These are phyloP conservation scores for Arctia plantaginis DNA, from an alignment of 2,888 invertebrate genomes.

Conservation along the genomic window DNA sequence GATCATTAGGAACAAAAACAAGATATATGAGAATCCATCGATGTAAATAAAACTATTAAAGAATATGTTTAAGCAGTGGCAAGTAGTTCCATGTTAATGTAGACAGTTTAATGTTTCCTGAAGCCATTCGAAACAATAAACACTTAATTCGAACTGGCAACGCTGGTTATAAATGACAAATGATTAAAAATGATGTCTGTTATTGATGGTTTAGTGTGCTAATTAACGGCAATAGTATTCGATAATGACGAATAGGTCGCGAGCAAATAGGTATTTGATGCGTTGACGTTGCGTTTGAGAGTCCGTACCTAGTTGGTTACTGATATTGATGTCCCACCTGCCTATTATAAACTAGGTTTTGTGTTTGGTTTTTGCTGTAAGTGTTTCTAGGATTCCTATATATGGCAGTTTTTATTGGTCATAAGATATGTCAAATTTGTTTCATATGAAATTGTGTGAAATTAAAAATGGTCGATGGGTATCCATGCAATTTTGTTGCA, in stretches of 20 bases:
- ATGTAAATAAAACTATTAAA: slow-evolving; percentile 56
- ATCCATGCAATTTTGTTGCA: neutral
- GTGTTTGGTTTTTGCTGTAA: slow-evolving; percentile 37
- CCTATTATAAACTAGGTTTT: slow-evolving; percentile 47
- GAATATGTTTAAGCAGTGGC: slow-evolving; percentile 38
- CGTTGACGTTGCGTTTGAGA: too few species aligned
- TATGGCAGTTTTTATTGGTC: slow-evolving; percentile 1
- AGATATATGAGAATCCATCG: slow-evolving; percentile 44
- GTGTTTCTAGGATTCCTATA: slow-evolving; percentile 17
- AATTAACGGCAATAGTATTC: slow-evolving; percentile 74
- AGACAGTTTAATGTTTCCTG: slow-evolving; percentile 53
- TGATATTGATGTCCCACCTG: slow-evolving; percentile 64
- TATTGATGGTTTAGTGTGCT: slow-evolving; percentile 74
- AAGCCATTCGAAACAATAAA: slow-evolving; percentile 58
- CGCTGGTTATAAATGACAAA: slow-evolving; percentile 75
- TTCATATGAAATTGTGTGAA: neutral
- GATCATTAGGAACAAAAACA: slow-evolving; percentile 51
- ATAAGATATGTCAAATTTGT: neutral
- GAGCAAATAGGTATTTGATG: slow-evolving; percentile 67
- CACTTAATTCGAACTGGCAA: slow-evolving; percentile 56
- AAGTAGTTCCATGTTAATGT: slow-evolving; percentile 27
- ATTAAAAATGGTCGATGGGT: neutral
- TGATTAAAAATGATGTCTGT: slow-evolving; percentile 70
- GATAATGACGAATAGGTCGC: slow-evolving; percentile 70
- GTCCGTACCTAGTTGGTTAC: too few species aligned